phyloP scores from a whole-genome alignment of 2,888 invertebrate species.

The Stomorhina lunata region DNA sequence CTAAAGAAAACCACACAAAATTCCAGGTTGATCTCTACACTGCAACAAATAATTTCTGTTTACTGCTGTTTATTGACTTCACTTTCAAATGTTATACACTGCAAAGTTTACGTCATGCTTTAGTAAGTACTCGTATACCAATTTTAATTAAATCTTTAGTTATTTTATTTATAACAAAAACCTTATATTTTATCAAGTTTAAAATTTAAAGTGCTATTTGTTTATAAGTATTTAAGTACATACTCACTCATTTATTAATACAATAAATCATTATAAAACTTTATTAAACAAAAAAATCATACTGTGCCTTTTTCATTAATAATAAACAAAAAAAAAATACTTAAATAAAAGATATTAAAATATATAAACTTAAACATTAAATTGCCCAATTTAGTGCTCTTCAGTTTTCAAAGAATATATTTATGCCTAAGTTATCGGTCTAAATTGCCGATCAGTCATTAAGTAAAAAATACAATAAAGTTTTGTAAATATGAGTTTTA shows the following conservation, averaged over 20 bases:
- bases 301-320: constrained; percentile 54
- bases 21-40: constrained; percentile 50
- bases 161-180: constrained; percentile 48
- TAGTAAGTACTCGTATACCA: constrained; percentile 57
- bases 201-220: constrained; percentile 51
- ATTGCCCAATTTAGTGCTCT: too few species aligned
- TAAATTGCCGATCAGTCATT: too few species aligned
- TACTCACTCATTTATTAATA: not conserved
- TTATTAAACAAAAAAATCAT: not conserved
- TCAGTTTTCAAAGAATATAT: too few species aligned
- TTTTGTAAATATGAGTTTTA: constrained; percentile 36
- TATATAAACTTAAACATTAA: not conserved
- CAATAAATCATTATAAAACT: constrained; percentile 41
- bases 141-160: constrained; percentile 44
- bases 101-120: constrained; percentile 55
- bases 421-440: too few species aligned
- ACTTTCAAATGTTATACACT: constrained; percentile 52
- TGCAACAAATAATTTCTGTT: constrained; percentile 41
- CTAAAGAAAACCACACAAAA: constrained; percentile 19
- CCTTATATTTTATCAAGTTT: constrained; percentile 55
- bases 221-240: not conserved
- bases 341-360: not conserved
- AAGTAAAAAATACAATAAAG: constrained; percentile 11
- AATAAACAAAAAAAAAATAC: not conserved
- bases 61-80: constrained; percentile 55